Evolutionary conservation across 1,140 invertebrate genomes (phyloP), one percentile per base, ranked within the genome.

Genomic region (Panagrolaimus sp.): DNA sequence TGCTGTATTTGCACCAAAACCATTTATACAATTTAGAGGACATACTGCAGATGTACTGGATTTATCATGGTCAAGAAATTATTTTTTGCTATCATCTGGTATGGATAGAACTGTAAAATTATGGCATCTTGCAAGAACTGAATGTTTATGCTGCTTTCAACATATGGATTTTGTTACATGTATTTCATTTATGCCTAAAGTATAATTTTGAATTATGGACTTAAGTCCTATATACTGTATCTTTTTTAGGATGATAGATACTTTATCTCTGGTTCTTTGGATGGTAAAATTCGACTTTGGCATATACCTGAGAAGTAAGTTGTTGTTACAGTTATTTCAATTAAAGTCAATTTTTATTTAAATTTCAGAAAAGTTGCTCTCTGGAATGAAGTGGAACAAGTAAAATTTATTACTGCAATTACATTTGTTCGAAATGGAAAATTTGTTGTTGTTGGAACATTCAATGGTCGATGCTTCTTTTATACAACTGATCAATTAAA

Each of bases 101-200:
- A 98, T 98, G 93, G 95, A 98, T 85, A 94, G 96, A 84, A 97
- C 93, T 11, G 94, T 98, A 0, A 86, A 93, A 43, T 85, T 98
- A 48, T 98, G 95, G 95, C 96, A 98, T 82, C 93, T 98, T 72
- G 95, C 92, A 0, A 85, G 93, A 23, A 90, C 92, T 78, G 95
- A 98, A 84, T 98, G 96, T 82, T 87, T 98, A 0, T 98, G 95
- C 84, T 96, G 93, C 83, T 98, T 98, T 84, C 94, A 98, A 83
- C 95, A 98, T 81, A 95, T 97, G 75, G 95, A 98, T 85, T 97
- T 97, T 85, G 94, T 98, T 20, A 98, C 95, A 0, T 93, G 94
- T 0, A 96, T 98, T 78, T 93, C 92, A 44, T 98, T 98, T 83
- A 93, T 98, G 87, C 95, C 96, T 0, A 88, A 91, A 68, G 88